phyloP scores from a whole-genome alignment of 2,113 vertebrate genomes.

The Tonatia bakeri region DNA sequence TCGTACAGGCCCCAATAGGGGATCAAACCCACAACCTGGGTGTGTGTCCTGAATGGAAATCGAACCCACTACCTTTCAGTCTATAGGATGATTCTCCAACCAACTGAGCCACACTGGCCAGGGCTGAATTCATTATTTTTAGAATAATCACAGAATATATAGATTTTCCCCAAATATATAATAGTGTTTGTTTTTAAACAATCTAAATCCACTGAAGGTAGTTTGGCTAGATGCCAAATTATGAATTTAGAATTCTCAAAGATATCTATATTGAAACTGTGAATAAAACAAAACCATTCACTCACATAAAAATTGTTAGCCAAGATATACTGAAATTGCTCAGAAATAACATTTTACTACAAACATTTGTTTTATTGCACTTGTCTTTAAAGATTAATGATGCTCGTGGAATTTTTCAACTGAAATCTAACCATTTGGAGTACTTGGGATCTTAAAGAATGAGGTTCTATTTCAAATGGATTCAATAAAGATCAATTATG shows the following conservation, averaged over 20 bases:
- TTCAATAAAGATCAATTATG: not conserved
- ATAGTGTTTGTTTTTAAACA: not conserved
- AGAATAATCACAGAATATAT: not conserved
- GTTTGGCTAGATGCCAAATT: not conserved
- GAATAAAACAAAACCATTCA: conserved; percentile 1
- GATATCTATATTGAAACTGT: not conserved
- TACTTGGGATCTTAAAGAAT: not conserved
- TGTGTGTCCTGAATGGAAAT: too few species aligned
- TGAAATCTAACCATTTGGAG: not conserved
- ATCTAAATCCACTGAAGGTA: not conserved
- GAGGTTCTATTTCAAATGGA: not conserved
- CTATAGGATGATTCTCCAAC: too few species aligned
- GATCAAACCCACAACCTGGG: too few species aligned
- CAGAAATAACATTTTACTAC: not conserved
- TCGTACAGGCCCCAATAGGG: too few species aligned
- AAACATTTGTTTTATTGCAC: not conserved
- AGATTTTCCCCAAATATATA: not conserved
- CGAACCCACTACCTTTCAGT: too few species aligned
- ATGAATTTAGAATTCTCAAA: not conserved
- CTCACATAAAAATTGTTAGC: not conserved
- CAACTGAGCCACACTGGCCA: too few species aligned
- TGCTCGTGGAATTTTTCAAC: not conserved
- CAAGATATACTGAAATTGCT: not conserved
- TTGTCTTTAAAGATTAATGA: conserved; percentile 5
- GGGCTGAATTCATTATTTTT: not conserved